A percentile compares a stretch with the other conserved stretches of the same genome.
phyloP scores from a whole-genome alignment of 2,113 vertebrate species.

The Ancistrus triradiatus region DNA sequence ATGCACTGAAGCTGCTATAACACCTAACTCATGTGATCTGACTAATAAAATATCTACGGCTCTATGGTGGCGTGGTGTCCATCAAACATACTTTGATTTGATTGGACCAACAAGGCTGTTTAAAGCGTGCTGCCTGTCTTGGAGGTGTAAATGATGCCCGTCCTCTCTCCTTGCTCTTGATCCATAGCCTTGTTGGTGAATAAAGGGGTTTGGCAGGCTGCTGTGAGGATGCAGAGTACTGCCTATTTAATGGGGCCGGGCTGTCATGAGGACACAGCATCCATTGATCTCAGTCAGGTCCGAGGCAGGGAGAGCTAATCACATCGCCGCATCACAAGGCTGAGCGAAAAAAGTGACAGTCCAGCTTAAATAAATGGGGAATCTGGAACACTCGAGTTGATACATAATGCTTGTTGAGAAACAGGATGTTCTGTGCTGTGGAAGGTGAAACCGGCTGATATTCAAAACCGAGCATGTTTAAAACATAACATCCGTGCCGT shows the following conservation, averaged over 20 bases:
- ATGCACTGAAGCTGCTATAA: neutral
- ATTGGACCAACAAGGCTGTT: constrained; percentile 1
- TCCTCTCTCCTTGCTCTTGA: neutral
- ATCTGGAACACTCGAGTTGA: no score
- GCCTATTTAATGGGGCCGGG: constrained; percentile 36
- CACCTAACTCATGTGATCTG: neutral
- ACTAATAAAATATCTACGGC: neutral
- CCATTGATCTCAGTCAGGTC: constrained; percentile 39
- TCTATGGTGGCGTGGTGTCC: neutral
- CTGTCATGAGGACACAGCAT: constrained; percentile 30
- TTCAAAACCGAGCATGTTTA: neutral
- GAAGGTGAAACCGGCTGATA: neutral
- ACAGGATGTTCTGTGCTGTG: no score
- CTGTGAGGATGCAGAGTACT: constrained; percentile 19
- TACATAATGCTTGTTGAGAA: no score
- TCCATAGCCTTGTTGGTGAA: constrained; percentile 13
- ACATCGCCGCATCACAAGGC: constrained; percentile 16
- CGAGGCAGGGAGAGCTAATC: constrained; percentile 24
- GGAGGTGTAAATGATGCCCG: constrained; percentile 19
- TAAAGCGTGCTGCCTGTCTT: neutral
- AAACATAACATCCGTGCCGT: neutral
- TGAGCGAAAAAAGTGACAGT: neutral
- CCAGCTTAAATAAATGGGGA: no score
- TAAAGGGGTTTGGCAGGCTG: constrained; percentile 21
- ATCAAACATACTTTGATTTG: constrained; percentile 5